These are phyloP conservation scores for Lamproptera curius DNA, from an alignment of 2,888 invertebrate species.

Conservation along the genomic window DNA sequence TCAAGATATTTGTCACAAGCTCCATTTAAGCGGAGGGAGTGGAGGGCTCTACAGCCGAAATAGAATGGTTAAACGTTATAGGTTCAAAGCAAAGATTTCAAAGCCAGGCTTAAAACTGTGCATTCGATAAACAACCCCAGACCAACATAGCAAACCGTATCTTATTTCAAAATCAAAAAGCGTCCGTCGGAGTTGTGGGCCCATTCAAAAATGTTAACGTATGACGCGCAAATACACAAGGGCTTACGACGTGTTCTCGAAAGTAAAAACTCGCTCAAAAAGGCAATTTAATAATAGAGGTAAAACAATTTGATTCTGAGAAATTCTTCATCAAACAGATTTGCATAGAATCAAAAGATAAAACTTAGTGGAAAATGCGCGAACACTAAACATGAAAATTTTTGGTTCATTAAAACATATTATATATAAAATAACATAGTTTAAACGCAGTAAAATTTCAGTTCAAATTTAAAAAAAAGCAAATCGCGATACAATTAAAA, in stretches of 20 bases:
- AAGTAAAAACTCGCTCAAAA: conserved; percentile 1
- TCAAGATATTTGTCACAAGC: no score
- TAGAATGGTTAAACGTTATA: conserved; percentile 25
- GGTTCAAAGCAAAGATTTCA: conserved; percentile 15
- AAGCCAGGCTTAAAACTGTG: conserved; percentile 27
- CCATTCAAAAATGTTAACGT: conserved; percentile 45
- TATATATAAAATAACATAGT: neutral
- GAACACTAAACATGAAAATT: no score
- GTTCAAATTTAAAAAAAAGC: no score
- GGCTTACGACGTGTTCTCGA: conserved; percentile 32
- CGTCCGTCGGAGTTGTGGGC: conserved; percentile 32
- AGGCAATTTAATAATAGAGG: neutral
- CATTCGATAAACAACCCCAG: conserved; percentile 34
- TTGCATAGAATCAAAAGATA: no score
- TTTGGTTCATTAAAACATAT: neutral
- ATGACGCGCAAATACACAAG: conserved; percentile 34
- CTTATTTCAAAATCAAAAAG: conserved; percentile 62
- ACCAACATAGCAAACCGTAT: conserved; percentile 45
- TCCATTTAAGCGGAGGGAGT: no score
- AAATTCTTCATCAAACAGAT: no score
- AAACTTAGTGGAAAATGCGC: no score
- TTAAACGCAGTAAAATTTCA: no score
- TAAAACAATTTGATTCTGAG: no score
- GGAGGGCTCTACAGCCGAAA: conserved; percentile 21
- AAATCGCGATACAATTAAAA: no score